Conservation (phyloP, 92 coral and sea anemone genomes). For the Montipora capitata region DNA sequence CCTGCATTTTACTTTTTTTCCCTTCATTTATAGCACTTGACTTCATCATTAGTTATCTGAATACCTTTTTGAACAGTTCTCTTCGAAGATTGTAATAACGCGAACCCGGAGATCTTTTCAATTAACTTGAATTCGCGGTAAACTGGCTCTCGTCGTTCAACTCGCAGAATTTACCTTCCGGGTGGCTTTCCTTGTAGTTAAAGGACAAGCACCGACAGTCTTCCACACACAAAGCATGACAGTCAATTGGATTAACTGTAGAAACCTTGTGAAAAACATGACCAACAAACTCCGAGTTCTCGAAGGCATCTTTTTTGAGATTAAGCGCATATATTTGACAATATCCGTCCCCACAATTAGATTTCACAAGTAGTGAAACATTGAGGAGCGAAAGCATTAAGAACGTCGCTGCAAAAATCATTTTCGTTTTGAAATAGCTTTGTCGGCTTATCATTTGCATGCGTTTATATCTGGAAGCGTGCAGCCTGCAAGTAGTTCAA, state of each 20-base stretch:
- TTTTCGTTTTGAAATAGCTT: not conserved
- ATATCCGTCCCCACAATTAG: not conserved
- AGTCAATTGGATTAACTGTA: slow-evolving; percentile 5
- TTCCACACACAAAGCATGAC: not conserved
- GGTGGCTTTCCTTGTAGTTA: slow-evolving; percentile 13
- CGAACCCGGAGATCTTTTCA: slow-evolving; percentile 4
- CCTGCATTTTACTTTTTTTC: too few species aligned
- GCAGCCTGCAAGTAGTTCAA: too few species aligned
- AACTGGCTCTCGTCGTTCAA: not conserved
- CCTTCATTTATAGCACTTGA: too few species aligned
- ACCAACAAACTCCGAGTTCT: slow-evolving; percentile 16
- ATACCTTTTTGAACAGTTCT: not conserved
- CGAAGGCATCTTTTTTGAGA: slow-evolving; percentile 11
- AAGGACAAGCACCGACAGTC: slow-evolving; percentile 42
- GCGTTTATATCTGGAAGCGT: too few species aligned
- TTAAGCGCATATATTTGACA: slow-evolving; percentile 7
- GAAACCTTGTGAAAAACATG: slow-evolving; percentile 20
- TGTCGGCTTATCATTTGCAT: too few species aligned
- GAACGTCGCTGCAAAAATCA: not conserved
- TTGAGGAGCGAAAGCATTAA: not conserved
- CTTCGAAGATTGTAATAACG: slow-evolving; percentile 11
- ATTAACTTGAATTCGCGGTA: not conserved
- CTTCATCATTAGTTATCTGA: not conserved
- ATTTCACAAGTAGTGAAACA: not conserved
- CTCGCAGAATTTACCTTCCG: slow-evolving; percentile 4